These are phyloP conservation scores for Australoheros scitulus DNA, from an alignment of 2,113 vertebrate species.

Conservation along the genomic window DNA sequence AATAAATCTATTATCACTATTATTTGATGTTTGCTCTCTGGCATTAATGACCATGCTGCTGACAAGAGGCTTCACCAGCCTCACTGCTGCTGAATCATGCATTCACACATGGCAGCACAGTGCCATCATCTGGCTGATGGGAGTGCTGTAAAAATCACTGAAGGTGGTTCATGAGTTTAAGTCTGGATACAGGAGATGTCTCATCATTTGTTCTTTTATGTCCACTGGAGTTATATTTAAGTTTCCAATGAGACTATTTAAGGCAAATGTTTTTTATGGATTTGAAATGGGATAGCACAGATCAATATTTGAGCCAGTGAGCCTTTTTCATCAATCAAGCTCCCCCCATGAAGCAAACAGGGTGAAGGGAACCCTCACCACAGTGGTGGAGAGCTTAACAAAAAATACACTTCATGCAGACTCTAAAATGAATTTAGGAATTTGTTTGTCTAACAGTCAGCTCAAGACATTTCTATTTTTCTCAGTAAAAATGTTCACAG, in stretches of 20 bases:
- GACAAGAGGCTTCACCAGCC: not conserved
- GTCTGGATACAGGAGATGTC: not conserved
- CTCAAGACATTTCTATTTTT: not conserved
- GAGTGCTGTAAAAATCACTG: not conserved
- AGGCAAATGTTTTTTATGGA: not conserved
- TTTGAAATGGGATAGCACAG: not conserved
- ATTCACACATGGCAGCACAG: conserved; percentile 51
- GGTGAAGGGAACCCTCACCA: not conserved
- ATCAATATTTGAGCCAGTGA: not conserved
- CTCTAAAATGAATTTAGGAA: not conserved
- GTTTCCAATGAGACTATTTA: not conserved
- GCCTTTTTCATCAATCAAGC: not conserved
- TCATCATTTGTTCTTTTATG: not conserved
- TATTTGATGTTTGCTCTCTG: conserved; percentile 28
- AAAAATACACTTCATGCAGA: not conserved
- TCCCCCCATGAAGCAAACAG: not conserved
- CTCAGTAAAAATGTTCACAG: not conserved
- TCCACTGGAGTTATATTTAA: not conserved
- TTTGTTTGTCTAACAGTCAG: no score
- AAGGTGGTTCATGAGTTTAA: not conserved
- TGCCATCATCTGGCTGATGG: conserved; percentile 64
- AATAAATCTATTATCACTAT: conserved; percentile 44
- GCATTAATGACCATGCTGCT: conserved; percentile 18
- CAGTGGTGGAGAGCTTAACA: not conserved
- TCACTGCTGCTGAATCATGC: not conserved